phyloP scores from a whole-genome alignment of 2,888 invertebrate genomes.

The Platycnemis pennipes region DNA sequence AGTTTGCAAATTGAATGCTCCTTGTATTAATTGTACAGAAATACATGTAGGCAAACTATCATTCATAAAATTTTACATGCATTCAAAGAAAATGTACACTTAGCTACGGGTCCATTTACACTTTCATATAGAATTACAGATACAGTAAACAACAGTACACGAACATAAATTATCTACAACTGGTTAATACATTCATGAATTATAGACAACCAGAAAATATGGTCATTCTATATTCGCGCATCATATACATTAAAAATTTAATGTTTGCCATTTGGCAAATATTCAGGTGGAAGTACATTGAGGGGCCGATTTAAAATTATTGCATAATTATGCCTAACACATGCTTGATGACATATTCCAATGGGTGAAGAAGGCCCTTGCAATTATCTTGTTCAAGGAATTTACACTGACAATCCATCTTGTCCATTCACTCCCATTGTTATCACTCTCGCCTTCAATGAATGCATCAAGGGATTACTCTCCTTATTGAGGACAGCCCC shows the following conservation, averaged over 20 bases:
- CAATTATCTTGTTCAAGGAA: background rate
- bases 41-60: constrained; percentile 49
- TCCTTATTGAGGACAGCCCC: background rate
- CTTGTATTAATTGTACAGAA: constrained; percentile 59
- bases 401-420: background rate
- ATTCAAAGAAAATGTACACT: constrained; percentile 62
- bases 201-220: constrained; percentile 52
- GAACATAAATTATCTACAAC: constrained; percentile 65
- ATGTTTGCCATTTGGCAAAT: background rate
- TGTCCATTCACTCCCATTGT: background rate
- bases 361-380: background rate
- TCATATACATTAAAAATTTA: background rate
- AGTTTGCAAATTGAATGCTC: constrained; percentile 4
- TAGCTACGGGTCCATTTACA: constrained; percentile 53
- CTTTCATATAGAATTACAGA: constrained; percentile 60
- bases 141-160: constrained; percentile 65
- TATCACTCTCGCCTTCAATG: background rate
- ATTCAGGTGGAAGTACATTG: constrained; percentile 4
- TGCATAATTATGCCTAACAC: background rate
- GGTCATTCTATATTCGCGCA: background rate
- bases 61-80: constrained; percentile 50
- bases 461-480: background rate
- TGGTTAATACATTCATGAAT: constrained; percentile 60
- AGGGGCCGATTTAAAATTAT: background rate
- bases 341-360: background rate